Percentiles rank a stretch among this genome's conserved stretches.
phyloP scores from a whole-genome alignment of 2,113 vertebrate genomes.

The Eira barbara region DNA sequence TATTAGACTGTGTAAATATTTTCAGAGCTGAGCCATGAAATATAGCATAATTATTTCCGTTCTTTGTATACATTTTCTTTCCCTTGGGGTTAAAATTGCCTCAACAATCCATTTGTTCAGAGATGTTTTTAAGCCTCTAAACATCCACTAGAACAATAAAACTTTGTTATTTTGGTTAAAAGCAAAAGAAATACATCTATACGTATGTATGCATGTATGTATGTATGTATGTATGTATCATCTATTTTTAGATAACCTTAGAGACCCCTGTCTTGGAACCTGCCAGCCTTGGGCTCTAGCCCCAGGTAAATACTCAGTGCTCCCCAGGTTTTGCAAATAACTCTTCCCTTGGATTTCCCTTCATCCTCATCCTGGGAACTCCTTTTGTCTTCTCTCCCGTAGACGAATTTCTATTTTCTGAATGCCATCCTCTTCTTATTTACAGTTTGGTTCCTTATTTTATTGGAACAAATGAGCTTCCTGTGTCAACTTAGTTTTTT shows the following conservation, averaged over 20 bases:
- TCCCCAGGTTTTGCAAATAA: background rate
- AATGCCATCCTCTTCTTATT: background rate
- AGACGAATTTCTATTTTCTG: background rate
- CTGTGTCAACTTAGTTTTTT: background rate
- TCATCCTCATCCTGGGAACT: background rate
- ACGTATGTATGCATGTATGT: background rate
- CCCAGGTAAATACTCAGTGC: background rate
- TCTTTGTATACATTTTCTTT: constrained; percentile 17
- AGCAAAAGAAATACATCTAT: background rate
- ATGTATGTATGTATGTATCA: background rate
- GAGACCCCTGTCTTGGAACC: background rate
- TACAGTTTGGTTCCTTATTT: background rate
- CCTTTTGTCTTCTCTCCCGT: background rate
- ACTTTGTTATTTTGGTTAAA: background rate
- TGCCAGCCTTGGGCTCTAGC: background rate
- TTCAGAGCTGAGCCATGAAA: constrained; percentile 50
- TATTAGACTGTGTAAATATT: constrained; percentile 47
- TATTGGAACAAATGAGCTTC: background rate
- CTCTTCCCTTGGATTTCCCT: background rate
- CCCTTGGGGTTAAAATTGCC: background rate
- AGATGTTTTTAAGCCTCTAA: background rate
- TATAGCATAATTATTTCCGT: constrained; percentile 15
- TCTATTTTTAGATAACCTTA: background rate
- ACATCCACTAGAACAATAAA: background rate
- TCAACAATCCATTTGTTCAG: constrained; percentile 33